A percentile compares a stretch with the other conserved stretches of the same genome.
Evolutionary conservation across 92 coral and sea anemone genomes (phyloP).

Genomic region (Zoanthus sociatus): DNA sequence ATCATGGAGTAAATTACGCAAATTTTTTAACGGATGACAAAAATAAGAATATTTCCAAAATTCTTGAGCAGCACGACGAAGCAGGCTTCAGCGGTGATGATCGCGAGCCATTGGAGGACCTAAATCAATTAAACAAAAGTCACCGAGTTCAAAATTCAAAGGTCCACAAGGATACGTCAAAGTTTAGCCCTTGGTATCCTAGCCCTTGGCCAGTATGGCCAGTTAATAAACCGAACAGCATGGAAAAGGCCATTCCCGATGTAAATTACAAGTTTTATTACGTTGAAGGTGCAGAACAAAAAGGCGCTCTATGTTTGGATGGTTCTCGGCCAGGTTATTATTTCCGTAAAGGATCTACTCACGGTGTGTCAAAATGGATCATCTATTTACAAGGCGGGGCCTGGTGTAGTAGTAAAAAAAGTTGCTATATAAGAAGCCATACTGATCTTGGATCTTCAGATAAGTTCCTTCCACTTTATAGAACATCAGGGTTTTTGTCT

Average conservation of each 20-base stretch:
- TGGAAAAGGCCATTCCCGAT: background rate
- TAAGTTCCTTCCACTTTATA: conserved; percentile 45
- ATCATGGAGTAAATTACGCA: background rate
- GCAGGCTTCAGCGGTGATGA: conserved; percentile 62
- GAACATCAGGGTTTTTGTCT: conserved; percentile 82
- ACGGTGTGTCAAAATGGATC: conserved; percentile 80
- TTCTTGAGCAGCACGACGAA: conserved; percentile 69
- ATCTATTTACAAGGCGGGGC: conserved; percentile 93
- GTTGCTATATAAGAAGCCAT: conserved; percentile 80
- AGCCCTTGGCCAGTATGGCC: conserved; percentile 35
- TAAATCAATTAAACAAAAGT: conserved; percentile 10
- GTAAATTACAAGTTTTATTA: conserved; percentile 54
- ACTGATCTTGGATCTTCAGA: conserved; percentile 78
- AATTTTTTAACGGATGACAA: background rate
- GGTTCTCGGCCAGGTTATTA: conserved; percentile 90
- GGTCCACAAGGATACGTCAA: conserved; percentile 15
- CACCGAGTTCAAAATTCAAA: conserved; percentile 29
- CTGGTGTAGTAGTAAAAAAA: conserved; percentile 82
- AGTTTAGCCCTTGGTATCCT: conserved; percentile 45
- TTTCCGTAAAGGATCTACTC: conserved; percentile 69
- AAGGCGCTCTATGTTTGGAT: conserved; percentile 93
- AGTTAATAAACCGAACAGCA: background rate
- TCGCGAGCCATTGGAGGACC: conserved; percentile 17
- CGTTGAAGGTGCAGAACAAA: conserved; percentile 55
- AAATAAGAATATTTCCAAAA: conserved; percentile 52